Evolutionary conservation across 2,888 invertebrate genomes (phyloP), one percentile per base, ranked within the genome.

Genomic region (Agrochola lychnidis): DNA sequence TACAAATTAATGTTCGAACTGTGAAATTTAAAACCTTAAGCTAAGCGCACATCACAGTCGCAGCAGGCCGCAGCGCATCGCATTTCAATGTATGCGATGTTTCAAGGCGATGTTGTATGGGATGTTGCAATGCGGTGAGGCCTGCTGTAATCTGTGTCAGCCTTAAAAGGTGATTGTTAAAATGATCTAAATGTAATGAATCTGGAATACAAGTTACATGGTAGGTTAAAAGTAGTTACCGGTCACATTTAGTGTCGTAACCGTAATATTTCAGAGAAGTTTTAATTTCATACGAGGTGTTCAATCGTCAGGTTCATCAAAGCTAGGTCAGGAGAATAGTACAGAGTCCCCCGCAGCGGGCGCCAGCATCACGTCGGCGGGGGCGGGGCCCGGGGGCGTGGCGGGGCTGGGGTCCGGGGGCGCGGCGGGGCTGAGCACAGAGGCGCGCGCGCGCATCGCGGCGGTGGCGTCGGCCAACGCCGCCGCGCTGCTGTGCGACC

Each of bases 401-500:
- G 22, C 48, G 51, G 70, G 83, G 2, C 61, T 9, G 0, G 98
- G 83, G 97, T 95, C 77, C 56, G 62, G 69, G 59, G 70, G 84
- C 93, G 88, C 96, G 98, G 90, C 36, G 36, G 36, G 4, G 62
- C 19, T 0, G 98, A 82, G 97, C 95, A 77, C 59, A 57, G 70
- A 61, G 69, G 84, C 93, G 88, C 96, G 98, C 90, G 86, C 78
- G 78, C 97, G 97, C 86, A 95, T 97, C 87, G 98, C 98, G 90
- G 97, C 97, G 89, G 98, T 98, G 90, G 98, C 98, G 90, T 98
- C 99, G 92, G 97, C 97, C 91, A 99, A 99, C 97, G 98, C 98
- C 90, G 98, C 99, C 89, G 98, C 98, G 95, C 97, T 99, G 94
- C 97, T 99, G 90, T 98, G 98, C 96, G 99, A 99, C 97, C 98